Conservation (phyloP, 2,113 vertebrate species). For the Muntiacus muntjak region DNA sequence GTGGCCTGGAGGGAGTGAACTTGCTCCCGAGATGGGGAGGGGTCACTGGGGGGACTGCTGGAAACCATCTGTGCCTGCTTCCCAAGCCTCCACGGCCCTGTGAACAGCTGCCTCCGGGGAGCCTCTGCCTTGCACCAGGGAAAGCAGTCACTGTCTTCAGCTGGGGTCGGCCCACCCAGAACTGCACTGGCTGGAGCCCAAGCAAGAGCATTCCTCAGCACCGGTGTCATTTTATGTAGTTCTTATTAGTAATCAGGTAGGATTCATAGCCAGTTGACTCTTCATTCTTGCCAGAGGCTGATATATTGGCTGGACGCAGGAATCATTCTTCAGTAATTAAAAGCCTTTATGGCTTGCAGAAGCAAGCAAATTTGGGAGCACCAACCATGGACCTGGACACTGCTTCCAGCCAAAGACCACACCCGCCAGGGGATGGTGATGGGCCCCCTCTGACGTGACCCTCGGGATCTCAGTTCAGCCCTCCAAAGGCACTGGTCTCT, state of each 20-base stretch:
- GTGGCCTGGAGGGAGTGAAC: too few species aligned
- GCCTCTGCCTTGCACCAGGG: not conserved
- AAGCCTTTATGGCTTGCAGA: not conserved
- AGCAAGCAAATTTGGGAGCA: not conserved
- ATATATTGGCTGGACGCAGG: not conserved
- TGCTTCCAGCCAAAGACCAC: accelerated
- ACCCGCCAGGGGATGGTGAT: accelerated
- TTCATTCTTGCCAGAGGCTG: conserved; percentile 56
- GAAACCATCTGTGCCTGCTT: not conserved
- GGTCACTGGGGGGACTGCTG: not conserved
- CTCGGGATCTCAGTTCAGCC: not conserved
- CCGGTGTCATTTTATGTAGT: conserved; percentile 2
- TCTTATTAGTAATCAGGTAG: conserved; percentile 51
- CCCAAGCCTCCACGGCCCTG: accelerated
- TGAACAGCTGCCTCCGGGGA: not conserved
- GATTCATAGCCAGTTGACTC: conserved; percentile 25
- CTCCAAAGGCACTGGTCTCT: not conserved
- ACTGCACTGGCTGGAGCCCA: not conserved
- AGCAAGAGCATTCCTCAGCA: conserved; percentile 22
- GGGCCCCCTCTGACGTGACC: not conserved
- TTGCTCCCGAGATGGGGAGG: not conserved
- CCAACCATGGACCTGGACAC: not conserved
- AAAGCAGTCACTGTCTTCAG: not conserved
- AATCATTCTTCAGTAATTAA: conserved; percentile 54
- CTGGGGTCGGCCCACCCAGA: not conserved